These are phyloP conservation scores for Temnothorax longispinosus DNA, from an alignment of 1,140 invertebrate genomes.

Conservation along the genomic window DNA sequence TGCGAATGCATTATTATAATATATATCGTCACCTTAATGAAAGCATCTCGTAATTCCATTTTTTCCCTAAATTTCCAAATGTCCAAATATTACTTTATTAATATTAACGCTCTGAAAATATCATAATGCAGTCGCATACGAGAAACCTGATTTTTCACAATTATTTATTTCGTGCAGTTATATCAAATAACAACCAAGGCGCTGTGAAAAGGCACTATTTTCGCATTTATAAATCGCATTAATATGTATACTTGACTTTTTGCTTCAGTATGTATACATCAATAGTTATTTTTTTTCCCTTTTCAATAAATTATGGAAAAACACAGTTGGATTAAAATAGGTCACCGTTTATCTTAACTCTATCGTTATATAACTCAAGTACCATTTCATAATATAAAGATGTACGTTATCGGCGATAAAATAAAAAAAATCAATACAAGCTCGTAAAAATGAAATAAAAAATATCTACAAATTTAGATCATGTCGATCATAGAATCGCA, in stretches of 20 bases:
- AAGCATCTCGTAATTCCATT: slow-evolving; percentile 56
- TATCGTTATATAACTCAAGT: slow-evolving; percentile 8
- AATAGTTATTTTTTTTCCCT: background rate
- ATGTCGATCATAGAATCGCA: background rate
- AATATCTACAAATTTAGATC: background rate
- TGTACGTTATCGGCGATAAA: background rate
- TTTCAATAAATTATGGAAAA: slow-evolving; percentile 20
- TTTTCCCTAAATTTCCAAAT: slow-evolving; percentile 52
- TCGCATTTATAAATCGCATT: slow-evolving; percentile 42
- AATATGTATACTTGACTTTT: slow-evolving; percentile 51
- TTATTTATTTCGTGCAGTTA: slow-evolving; percentile 42
- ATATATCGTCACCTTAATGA: slow-evolving; percentile 57
- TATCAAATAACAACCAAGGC: slow-evolving; percentile 41
- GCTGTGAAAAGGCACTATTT: slow-evolving; percentile 37
- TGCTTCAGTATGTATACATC: background rate
- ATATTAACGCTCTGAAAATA: slow-evolving; percentile 57
- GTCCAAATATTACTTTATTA: slow-evolving; percentile 61
- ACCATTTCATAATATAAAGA: background rate
- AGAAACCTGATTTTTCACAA: slow-evolving; percentile 42
- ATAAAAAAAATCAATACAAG: background rate
- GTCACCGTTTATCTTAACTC: slow-evolving; percentile 35
- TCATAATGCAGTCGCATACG: slow-evolving; percentile 38
- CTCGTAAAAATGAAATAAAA: background rate
- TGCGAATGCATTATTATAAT: slow-evolving; percentile 57
- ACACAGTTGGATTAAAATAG: slow-evolving; percentile 9